A percentile compares a stretch with the other conserved stretches of the same genome.
Evolutionary conservation across 1,140 invertebrate genomes (phyloP).

Genomic region (Drosophila pachea): DNA sequence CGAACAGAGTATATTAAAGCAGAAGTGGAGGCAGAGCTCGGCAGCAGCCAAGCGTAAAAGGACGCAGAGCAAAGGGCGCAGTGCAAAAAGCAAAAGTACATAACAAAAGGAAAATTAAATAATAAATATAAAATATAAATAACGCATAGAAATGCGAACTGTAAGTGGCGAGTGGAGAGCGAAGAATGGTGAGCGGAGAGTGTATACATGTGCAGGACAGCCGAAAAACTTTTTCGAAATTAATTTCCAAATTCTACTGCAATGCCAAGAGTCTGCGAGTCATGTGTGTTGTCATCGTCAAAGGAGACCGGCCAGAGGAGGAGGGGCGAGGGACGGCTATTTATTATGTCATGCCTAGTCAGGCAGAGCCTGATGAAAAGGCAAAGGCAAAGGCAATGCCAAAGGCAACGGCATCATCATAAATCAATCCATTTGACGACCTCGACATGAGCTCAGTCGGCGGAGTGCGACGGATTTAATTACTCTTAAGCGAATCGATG

Average conservation of each 20-base stretch:
- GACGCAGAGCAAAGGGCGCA: slow-evolving; percentile 34
- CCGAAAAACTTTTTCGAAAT: slow-evolving; percentile 61
- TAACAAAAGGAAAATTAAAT: slow-evolving; percentile 67
- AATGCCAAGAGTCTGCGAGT: slow-evolving; percentile 24
- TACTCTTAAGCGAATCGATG: slow-evolving; percentile 64
- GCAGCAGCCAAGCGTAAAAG: slow-evolving; percentile 57
- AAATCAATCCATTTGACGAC: slow-evolving; percentile 76
- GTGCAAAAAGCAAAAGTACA: slow-evolving; percentile 53
- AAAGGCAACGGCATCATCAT: slow-evolving; percentile 59
- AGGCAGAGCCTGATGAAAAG: slow-evolving; percentile 3
- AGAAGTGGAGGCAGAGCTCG: slow-evolving; percentile 10
- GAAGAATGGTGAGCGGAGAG: neutral
- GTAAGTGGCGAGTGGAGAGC: slow-evolving; percentile 16
- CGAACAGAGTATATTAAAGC: slow-evolving; percentile 10
- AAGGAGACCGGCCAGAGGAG: slow-evolving; percentile 20
- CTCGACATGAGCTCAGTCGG: slow-evolving; percentile 19
- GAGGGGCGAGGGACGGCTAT: slow-evolving; percentile 32
- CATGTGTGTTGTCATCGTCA: slow-evolving; percentile 33
- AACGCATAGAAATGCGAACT: slow-evolving; percentile 54
- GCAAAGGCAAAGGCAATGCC: slow-evolving; percentile 22
- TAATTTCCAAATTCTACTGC: slow-evolving; percentile 57
- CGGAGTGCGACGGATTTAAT: slow-evolving; percentile 60
- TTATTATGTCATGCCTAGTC: slow-evolving; percentile 68
- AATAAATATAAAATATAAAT: slow-evolving; percentile 72
- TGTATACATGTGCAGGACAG: slow-evolving; percentile 5